Base-by-base conservation (phyloP, 2,797 vertebrate genomes). In the Pipistrellus pygmaeus region DNA sequence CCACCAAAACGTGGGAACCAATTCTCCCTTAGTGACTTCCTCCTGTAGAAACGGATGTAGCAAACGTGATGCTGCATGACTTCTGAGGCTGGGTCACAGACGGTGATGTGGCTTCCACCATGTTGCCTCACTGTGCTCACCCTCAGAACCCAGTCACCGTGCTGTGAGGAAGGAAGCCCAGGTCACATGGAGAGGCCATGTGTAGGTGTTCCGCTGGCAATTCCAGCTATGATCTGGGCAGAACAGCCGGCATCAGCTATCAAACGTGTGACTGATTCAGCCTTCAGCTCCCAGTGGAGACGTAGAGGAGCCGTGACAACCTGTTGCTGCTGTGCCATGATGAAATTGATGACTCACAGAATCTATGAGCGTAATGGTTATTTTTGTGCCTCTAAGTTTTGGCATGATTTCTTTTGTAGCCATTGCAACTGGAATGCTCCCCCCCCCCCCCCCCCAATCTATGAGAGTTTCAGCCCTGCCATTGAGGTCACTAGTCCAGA, bases 121-220 rank as follows among this genome's bases (percentile, higher is more conserved):
- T 73, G 53, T 48, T 32, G 23, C 76, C 35, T 88, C 4, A 2
- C 25, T 78, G 4, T 27, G 35, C 44, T 91, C 8, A 20, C 60
- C 32, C 25, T 66, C n/a, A 35, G 80, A 88, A 32, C 27, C 77
- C 73, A 84, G 44, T 32, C 81, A 44, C 55, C 53, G 13, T 30
- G 68, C 64, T 72, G 27, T 41, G 71, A 80, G 83, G 90, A 90
- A 80, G 83, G 90, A 90, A 93, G 85, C 55, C 62, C 62, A 25
- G 68, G 64, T 78, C 77, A 35, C 66, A 48, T 0, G 0, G 18
- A 64, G 71, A 68, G 46, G 8, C 51, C 73, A 77, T 0, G 0
- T 18, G 17, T 8, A 64, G 17, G 23, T 62, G 57, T 93, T 41
- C 38, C 38, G 20, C 27, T 9, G 25, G 10, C 25, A 60, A 48